Base-by-base conservation (phyloP, 2,113 vertebrate species). In the Chloropsis hardwickii region DNA sequence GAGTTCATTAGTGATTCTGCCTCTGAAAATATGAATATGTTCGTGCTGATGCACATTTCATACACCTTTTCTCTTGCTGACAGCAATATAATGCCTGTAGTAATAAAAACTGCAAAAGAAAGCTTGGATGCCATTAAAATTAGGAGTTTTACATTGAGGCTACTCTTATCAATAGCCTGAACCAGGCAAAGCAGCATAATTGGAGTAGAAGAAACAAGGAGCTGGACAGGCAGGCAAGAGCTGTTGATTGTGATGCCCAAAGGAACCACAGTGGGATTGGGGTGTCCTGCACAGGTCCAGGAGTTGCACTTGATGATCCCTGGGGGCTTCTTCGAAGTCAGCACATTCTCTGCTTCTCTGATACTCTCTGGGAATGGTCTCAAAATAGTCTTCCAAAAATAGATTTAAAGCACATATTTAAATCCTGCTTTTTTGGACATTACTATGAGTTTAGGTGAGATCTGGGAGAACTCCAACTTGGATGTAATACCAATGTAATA, bases 371-470 rank as follows among this genome's bases (percentile, higher is more conserved):
- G 66, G n/a, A 88, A 77, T 70, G 45, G 39, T 50, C 37, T 95
- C 66, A 81, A 87, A 90, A 89, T 50, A 20, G 15, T 66, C 39
- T 90, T 94, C 69, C 74, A 91, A 86, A 91, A 96, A 77, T 72
- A 77, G 40, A 51, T 66, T 53, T 50, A 57, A 94, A 57, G 21
- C 51, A 61, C 4, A 53, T 71, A 84, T 91, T 94, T 92, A 62
- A 89, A 60, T 86, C 28, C 12, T 56, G 12, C 21, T 61, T 73
- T 90, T 82, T 82, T 61, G 48, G 48, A 64, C 18, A 19, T 73
- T 51, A 44, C 24, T 86, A 27, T 37, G 62, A 81, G 8, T 62
- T 88, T 56, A 83, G 73, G 69, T 24, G 20, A 89, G 69, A 72
- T 81, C 56, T 88, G 80, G 81, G 80, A 84, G 44, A 79, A 15